Evolutionary conservation across 2,888 invertebrate species (phyloP).

Genomic region (Mimas tiliae): DNA sequence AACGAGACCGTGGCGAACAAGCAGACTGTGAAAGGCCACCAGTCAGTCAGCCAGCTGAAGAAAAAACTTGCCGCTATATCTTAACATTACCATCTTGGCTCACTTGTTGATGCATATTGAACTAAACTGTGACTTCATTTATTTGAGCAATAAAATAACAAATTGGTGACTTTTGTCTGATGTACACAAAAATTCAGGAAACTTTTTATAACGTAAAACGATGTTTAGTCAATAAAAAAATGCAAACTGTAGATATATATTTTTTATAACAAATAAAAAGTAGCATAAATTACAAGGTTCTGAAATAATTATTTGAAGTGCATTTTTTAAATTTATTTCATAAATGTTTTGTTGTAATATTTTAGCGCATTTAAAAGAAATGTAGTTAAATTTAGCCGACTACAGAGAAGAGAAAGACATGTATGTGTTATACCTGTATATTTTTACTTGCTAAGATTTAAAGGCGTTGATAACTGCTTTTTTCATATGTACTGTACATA

Average conservation of each 20-base stretch:
- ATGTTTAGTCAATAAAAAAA: background rate
- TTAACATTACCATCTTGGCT: slow-evolving; percentile 40
- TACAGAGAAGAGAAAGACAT: slow-evolving; percentile 13
- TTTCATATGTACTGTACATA: slow-evolving; percentile 20
- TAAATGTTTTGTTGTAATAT: background rate
- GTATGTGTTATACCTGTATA: slow-evolving; percentile 31
- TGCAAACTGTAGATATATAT: background rate
- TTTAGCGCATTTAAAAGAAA: background rate
- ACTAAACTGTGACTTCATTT: background rate
- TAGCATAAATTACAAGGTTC: background rate
- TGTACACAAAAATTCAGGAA: background rate
- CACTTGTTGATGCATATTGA: slow-evolving; percentile 34
- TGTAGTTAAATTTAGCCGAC: background rate
- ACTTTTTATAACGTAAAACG: background rate
- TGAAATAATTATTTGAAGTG: background rate
- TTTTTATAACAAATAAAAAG: background rate
- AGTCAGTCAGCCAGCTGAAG: slow-evolving; percentile 75
- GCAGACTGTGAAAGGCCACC: slow-evolving; percentile 64
- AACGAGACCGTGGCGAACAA: slow-evolving; percentile 66
- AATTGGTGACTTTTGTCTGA: background rate
- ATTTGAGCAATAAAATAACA: background rate
- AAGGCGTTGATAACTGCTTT: slow-evolving; percentile 4
- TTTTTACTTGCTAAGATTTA: slow-evolving; percentile 16
- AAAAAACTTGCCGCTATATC: slow-evolving; percentile 65
- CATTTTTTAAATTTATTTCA: background rate